Evolutionary conservation across 2,797 vertebrate genomes (phyloP).

Genomic region (Adelosebastes latens): DNA sequence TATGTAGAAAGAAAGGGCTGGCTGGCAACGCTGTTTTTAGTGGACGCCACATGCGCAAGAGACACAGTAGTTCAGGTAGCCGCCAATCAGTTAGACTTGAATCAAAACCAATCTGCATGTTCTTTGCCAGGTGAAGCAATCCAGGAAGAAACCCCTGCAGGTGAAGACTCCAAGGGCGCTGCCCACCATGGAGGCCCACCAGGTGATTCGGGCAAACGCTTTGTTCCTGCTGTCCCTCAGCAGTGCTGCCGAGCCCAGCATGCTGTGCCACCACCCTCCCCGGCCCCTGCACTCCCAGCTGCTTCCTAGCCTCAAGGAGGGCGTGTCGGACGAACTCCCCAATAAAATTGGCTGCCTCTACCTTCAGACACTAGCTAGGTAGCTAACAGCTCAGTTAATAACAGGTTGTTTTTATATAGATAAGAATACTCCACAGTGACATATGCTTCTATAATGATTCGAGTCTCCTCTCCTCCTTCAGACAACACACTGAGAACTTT

Average conservation of each 20-base stretch:
- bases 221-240: slow-evolving; percentile 96
- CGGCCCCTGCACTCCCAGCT: slow-evolving; percentile 93
- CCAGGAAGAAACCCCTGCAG: slow-evolving; percentile 95
- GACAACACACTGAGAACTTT: slow-evolving; percentile 98
- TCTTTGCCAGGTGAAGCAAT: slow-evolving; percentile 91
- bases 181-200: slow-evolving; percentile 98
- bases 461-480: slow-evolving; percentile 54
- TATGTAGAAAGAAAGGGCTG: too few species aligned
- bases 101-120: not conserved
- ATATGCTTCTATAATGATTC: not conserved
- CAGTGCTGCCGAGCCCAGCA: slow-evolving; percentile 95
- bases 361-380: slow-evolving; percentile 97
- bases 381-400: slow-evolving; percentile 37
- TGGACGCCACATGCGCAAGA: too few species aligned
- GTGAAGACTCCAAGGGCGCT: slow-evolving; percentile 96
- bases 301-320: slow-evolving; percentile 96
- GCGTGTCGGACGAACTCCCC: slow-evolving; percentile 94
- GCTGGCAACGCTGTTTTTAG: too few species aligned
- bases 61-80: too few species aligned
- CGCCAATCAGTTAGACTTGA: not conserved
- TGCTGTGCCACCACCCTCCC: slow-evolving; percentile 94
- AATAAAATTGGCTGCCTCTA: slow-evolving; percentile 98
- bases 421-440: not conserved
- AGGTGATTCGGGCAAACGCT: slow-evolving; percentile 98
- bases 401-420: not conserved